These are phyloP conservation scores for Bruchidius siliquastri DNA, from an alignment of 2,888 invertebrate species.

Conservation along the genomic window DNA sequence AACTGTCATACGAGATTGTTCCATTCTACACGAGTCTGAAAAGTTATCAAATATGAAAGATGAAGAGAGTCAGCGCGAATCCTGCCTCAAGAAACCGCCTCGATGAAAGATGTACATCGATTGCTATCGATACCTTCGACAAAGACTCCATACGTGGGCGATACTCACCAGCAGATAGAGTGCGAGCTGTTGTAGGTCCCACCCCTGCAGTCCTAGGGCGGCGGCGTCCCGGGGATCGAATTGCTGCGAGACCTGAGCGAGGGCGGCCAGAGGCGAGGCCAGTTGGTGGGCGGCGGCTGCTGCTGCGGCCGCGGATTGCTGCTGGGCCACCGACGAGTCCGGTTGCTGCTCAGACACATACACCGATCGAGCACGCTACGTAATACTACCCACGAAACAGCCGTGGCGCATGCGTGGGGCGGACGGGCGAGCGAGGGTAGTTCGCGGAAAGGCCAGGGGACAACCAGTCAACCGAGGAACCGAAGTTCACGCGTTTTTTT, in stretches of 20 bases:
- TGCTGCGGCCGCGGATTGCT: neutral
- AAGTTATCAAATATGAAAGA: too few relatives aligned
- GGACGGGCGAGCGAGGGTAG: slow-evolving; percentile 26
- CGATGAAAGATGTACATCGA: too few relatives aligned
- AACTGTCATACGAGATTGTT: too few relatives aligned
- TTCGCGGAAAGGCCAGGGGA: slow-evolving; percentile 11
- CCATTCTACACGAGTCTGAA: too few relatives aligned
- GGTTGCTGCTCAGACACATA: neutral
- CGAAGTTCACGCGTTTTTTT: too few relatives aligned
- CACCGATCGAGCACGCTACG: slow-evolving; percentile 19
- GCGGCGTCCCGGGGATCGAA: slow-evolving; percentile 45
- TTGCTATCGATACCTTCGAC: neutral
- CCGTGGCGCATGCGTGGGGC: slow-evolving; percentile 38
- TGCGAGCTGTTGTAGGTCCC: slow-evolving; percentile 69
- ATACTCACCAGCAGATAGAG: slow-evolving; percentile 67
- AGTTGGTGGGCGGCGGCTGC: slow-evolving; percentile 43
- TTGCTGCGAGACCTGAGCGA: slow-evolving; percentile 48
- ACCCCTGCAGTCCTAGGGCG: slow-evolving; percentile 61
- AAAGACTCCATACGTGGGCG: neutral
- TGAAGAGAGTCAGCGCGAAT: too few relatives aligned
- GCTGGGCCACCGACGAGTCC: neutral
- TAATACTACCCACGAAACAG: slow-evolving; percentile 38
- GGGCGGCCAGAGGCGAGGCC: slow-evolving; percentile 46
- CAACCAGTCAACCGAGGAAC: neutral
- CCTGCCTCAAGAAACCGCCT: too few relatives aligned